These are phyloP conservation scores for Philaethria dido DNA, from an alignment of 2,888 invertebrate species.

Conservation along the genomic window DNA sequence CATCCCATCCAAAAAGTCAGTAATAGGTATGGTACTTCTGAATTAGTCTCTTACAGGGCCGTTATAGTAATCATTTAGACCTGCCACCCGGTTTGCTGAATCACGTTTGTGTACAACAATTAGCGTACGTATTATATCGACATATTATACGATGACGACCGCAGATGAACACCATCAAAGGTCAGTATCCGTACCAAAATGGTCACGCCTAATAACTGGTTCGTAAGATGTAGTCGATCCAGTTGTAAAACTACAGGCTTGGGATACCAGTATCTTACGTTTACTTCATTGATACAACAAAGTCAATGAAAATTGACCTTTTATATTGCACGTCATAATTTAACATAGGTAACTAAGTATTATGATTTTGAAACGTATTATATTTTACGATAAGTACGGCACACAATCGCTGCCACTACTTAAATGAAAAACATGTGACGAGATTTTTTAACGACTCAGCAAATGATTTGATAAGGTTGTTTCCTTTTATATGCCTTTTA, in stretches of 20 bases:
- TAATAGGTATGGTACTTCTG: conserved; percentile 52
- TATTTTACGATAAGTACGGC: background rate
- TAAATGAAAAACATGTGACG: background rate
- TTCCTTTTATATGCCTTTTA: background rate
- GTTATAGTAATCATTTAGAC: conserved; percentile 34
- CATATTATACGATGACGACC: conserved; percentile 70
- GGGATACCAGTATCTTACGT: conserved; percentile 79
- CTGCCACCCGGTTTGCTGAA: conserved; percentile 58
- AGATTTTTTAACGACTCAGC: background rate
- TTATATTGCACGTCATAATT: conserved; percentile 39
- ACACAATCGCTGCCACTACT: background rate
- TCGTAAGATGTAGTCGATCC: conserved; percentile 79
- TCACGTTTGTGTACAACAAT: conserved; percentile 77
- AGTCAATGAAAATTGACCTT: conserved; percentile 64
- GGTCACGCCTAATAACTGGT: conserved; percentile 84
- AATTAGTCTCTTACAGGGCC: conserved; percentile 54
- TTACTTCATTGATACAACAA: conserved; percentile 73
- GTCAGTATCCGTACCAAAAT: conserved; percentile 84
- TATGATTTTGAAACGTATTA: background rate
- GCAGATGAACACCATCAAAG: conserved; percentile 77
- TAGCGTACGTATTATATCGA: conserved; percentile 70
- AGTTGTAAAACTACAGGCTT: conserved; percentile 78
- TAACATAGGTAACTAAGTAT: conserved; percentile 14
- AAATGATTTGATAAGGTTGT: background rate
- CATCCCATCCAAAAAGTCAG: conserved; percentile 54